Percentiles rank a stretch among this genome's conserved stretches.
phyloP scores from a whole-genome alignment of 2,888 invertebrate genomes.

The Cosmorhoe ocellata region DNA sequence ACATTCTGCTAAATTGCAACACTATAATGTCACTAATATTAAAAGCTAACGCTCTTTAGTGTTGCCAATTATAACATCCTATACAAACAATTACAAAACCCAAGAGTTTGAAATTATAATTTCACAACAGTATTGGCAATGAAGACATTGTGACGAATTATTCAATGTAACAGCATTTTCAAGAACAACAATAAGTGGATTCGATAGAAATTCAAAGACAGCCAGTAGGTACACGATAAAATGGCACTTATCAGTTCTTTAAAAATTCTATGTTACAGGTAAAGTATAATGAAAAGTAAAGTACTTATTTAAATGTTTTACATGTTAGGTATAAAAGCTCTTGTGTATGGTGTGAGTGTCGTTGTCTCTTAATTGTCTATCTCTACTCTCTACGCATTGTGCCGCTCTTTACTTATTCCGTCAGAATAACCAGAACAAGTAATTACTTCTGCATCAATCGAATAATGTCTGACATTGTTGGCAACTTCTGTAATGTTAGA shows the following conservation, averaged over 20 bases:
- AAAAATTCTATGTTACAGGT: constrained; percentile 48
- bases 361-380: constrained; percentile 75
- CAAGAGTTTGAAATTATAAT: neutral
- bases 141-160: neutral
- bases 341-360: constrained; percentile 74
- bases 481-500: no score
- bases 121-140: constrained; percentile 39
- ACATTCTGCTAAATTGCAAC: constrained; percentile 66
- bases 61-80: constrained; percentile 57
- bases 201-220: constrained; percentile 52
- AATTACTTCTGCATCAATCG: constrained; percentile 16
- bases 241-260: constrained; percentile 77
- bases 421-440: constrained; percentile 4
- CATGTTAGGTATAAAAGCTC: constrained; percentile 67
- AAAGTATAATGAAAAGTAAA: constrained; percentile 24
- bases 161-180: constrained; percentile 5
- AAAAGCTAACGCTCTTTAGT: constrained; percentile 72
- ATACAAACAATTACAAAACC: constrained; percentile 33
- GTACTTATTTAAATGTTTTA: constrained; percentile 18
- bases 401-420: constrained; percentile 3
- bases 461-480: neutral
- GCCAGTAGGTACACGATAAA: constrained; percentile 57
- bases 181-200: no score
- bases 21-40: constrained; percentile 81
- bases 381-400: constrained; percentile 29